Conservation (phyloP, 2,888 invertebrate species). For the Zhuqinia jingwanae region DNA sequence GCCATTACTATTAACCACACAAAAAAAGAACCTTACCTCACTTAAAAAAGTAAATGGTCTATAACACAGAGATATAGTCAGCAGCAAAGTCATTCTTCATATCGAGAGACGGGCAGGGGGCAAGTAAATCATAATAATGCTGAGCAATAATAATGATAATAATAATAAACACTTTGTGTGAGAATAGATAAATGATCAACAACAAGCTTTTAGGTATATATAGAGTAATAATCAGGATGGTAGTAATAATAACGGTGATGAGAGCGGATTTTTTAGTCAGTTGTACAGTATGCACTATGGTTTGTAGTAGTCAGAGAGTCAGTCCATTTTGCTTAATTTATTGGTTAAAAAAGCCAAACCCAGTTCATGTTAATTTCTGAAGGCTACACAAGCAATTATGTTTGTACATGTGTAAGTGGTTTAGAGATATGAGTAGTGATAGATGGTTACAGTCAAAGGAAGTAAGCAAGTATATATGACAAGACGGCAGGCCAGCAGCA, state of each 20-base stretch:
- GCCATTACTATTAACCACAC: background rate
- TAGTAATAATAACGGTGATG: constrained; percentile 29
- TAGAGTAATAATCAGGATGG: background rate
- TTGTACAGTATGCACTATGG: too few species aligned
- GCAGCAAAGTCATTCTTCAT: constrained; percentile 21
- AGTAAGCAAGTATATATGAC: too few species aligned
- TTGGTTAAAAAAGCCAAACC: constrained; percentile 41
- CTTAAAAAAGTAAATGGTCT: constrained; percentile 14
- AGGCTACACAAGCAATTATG: constrained; percentile 59
- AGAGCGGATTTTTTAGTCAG: constrained; percentile 12
- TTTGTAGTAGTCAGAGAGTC: background rate
- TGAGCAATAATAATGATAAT: constrained; percentile 41
- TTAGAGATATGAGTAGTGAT: background rate
- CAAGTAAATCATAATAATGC: constrained; percentile 40
- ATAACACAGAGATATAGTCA: too few species aligned
- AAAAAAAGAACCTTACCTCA: background rate
- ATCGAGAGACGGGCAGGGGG: background rate
- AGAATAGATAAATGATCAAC: constrained; percentile 35
- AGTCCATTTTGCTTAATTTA: background rate
- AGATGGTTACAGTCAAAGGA: constrained; percentile 13
- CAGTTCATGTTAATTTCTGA: constrained; percentile 55
- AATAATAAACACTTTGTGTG: constrained; percentile 60
- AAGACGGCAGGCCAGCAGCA: too few species aligned
- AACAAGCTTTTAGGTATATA: background rate
- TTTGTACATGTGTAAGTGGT: constrained; percentile 32